phyloP scores from a whole-genome alignment of 2,113 vertebrate species.

The Steatornis caripensis region DNA sequence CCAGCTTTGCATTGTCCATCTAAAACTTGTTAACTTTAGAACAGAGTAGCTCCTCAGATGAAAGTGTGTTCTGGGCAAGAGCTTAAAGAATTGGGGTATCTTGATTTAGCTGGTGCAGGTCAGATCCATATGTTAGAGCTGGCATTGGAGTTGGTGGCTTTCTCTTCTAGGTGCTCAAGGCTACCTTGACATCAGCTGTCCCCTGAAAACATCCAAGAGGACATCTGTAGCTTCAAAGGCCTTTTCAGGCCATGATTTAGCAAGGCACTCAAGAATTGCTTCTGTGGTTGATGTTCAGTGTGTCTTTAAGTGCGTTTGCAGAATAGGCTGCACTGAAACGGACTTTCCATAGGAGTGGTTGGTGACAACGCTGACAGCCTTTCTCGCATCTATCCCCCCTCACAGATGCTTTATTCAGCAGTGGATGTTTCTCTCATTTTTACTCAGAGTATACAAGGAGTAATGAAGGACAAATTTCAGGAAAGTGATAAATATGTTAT shows the following conservation, averaged over 20 bases:
- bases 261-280: background rate
- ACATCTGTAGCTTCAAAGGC: background rate
- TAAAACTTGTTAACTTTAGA: background rate
- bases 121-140: background rate
- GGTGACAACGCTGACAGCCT: background rate
- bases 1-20: background rate
- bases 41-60: background rate
- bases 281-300: background rate
- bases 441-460: background rate
- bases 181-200: background rate
- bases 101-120: background rate
- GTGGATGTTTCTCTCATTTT: background rate
- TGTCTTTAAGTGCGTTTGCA: background rate
- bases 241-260: background rate
- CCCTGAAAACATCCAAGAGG: background rate
- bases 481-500: background rate
- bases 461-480: background rate
- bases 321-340: background rate
- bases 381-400: background rate
- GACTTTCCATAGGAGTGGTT: background rate
- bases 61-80: background rate
- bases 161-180: background rate
- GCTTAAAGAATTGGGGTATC: background rate
- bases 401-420: background rate
- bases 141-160: background rate